These are phyloP conservation scores for Macroglossus sobrinus DNA, from an alignment of 2,113 vertebrate species.

Conservation along the genomic window DNA sequence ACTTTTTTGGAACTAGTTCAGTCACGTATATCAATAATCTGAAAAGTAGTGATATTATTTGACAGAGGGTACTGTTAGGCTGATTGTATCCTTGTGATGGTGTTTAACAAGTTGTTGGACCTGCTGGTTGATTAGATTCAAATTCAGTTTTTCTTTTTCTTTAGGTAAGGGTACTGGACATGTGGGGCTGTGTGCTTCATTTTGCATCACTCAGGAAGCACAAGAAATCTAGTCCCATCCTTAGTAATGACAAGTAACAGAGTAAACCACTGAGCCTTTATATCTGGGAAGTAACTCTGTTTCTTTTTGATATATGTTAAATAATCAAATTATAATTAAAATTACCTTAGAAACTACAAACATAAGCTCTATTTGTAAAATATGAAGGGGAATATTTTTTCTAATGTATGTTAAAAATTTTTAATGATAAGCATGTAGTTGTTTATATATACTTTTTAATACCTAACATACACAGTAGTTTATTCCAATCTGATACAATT, in stretches of 20 bases:
- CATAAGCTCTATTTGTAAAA: not conserved
- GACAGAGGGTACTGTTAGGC: not conserved
- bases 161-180: not conserved
- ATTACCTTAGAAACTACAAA: not conserved
- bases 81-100: not conserved
- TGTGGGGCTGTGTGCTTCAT: not conserved
- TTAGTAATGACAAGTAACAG: not conserved
- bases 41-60: not conserved
- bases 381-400: not conserved
- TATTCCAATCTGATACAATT: not conserved
- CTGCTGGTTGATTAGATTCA: not conserved
- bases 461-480: not conserved
- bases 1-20: not conserved
- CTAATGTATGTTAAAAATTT: not conserved
- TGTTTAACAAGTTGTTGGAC: not conserved
- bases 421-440: not conserved
- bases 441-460: not conserved
- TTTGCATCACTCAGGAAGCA: not conserved
- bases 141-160: not conserved
- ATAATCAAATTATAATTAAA: not conserved
- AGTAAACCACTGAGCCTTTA: not conserved
- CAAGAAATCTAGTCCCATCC: not conserved
- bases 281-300: not conserved
- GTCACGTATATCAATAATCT: not conserved
- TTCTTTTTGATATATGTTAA: not conserved